phyloP scores from a whole-genome alignment of 30 jellyfish, hydroid and myxozoan species.

The Catostylus mosaicus region DNA sequence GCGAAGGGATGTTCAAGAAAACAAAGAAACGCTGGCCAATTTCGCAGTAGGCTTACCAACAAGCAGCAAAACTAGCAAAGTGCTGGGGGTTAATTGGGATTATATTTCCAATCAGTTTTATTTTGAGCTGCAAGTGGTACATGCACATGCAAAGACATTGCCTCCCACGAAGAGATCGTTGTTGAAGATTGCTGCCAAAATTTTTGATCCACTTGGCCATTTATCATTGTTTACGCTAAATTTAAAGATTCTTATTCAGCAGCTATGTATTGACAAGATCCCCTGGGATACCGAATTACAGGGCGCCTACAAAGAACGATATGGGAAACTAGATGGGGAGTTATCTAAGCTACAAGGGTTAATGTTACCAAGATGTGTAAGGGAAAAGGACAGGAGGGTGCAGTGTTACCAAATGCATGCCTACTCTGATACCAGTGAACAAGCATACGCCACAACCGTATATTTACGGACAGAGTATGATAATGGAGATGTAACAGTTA shows the following conservation, averaged over 20 bases:
- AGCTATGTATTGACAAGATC: not conserved
- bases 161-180: constrained; percentile 25
- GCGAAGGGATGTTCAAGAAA: no score
- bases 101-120: no score
- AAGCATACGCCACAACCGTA: constrained; percentile 6
- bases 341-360: not conserved
- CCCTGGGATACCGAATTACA: constrained; percentile 14
- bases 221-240: constrained; percentile 4
- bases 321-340: not conserved
- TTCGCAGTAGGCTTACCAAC: no score
- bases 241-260: constrained; percentile 4
- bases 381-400: not conserved
- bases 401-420: not conserved
- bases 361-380: not conserved
- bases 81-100: no score
- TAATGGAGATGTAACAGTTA: not conserved
- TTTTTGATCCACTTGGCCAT: constrained; percentile 12
- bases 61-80: no score
- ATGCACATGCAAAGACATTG: not conserved
- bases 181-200: constrained; percentile 10
- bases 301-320: not conserved
- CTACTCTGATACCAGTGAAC: constrained; percentile 9
- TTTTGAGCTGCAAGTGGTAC: no score
- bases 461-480: constrained; percentile 5
- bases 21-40: no score